These are phyloP conservation scores for Chaetoderma sp. DNA, from an alignment of 2,888 invertebrate species.

Conservation along the genomic window DNA sequence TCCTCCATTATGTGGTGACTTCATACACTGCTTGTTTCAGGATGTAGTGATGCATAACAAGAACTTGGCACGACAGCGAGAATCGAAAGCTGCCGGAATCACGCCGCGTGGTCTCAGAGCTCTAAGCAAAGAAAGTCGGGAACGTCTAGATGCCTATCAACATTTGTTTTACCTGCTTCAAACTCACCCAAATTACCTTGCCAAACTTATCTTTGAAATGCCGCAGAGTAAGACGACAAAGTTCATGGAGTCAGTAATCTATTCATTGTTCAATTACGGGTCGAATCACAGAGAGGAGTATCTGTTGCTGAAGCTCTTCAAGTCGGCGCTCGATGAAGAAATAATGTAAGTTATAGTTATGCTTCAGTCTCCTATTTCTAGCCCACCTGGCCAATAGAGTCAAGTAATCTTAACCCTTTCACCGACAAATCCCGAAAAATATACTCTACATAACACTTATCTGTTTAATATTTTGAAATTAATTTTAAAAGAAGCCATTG, in stretches of 20 bases:
- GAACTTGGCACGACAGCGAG: constrained; percentile 74
- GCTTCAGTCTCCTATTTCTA: background rate
- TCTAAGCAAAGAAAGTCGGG: constrained; percentile 79
- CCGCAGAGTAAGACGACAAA: constrained; percentile 80
- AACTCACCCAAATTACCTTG: constrained; percentile 81
- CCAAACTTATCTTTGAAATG: constrained; percentile 80
- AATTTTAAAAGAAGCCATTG: too few species aligned
- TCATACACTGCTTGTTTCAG: constrained; percentile 65
- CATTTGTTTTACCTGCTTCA: constrained; percentile 83
- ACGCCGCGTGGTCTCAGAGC: constrained; percentile 75
- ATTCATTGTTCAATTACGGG: constrained; percentile 82
- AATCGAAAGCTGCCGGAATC: constrained; percentile 42
- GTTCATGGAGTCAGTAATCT: constrained; percentile 81
- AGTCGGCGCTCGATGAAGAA: constrained; percentile 81
- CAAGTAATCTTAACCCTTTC: too few species aligned
- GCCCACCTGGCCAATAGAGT: too few species aligned
- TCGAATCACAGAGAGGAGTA: constrained; percentile 83
- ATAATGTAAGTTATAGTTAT: constrained; percentile 71
- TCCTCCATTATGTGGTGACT: too few species aligned
- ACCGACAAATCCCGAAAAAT: too few species aligned
- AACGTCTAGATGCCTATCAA: constrained; percentile 79
- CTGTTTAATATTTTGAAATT: too few species aligned
- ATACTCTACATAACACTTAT: too few species aligned
- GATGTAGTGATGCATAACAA: constrained; percentile 81
- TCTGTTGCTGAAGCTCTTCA: constrained; percentile 79